A percentile compares a stretch with the other conserved stretches of the same genome.
Conservation (phyloP, 2,113 vertebrate species). For the Oreochromis niloticus region DNA sequence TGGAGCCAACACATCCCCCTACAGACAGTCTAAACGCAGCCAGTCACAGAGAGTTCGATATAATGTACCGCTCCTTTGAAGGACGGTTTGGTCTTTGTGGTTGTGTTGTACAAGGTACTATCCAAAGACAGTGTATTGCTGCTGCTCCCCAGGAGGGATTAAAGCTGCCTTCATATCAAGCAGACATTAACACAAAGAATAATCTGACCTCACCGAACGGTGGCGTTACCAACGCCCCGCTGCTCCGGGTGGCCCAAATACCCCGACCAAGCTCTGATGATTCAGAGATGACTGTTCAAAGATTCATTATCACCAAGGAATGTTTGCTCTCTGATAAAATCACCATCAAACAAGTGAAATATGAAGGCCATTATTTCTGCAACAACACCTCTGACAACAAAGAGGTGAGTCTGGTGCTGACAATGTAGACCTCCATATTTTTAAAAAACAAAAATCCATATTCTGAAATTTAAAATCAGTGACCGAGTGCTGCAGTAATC, state of each 20-base stretch:
- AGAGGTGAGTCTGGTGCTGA: background rate
- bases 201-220: background rate
- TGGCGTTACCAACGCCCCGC: background rate
- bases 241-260: background rate
- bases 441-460: background rate
- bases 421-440: background rate
- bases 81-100: background rate
- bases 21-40: background rate
- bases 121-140: background rate
- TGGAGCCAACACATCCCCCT: background rate
- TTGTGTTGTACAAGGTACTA: background rate
- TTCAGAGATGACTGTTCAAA: background rate
- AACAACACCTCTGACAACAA: background rate
- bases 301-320: background rate
- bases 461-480: background rate
- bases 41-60: background rate
- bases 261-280: background rate
- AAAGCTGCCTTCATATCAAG: background rate
- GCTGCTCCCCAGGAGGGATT: background rate
- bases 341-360: background rate
- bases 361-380: background rate
- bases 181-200: background rate
- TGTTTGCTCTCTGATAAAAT: background rate
- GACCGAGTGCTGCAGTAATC: background rate
- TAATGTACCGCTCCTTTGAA: background rate